Percentiles rank a stretch among this genome's conserved stretches.
phyloP scores from a whole-genome alignment of 2,113 vertebrate species.

The Pseudorectes ferrugineus region DNA sequence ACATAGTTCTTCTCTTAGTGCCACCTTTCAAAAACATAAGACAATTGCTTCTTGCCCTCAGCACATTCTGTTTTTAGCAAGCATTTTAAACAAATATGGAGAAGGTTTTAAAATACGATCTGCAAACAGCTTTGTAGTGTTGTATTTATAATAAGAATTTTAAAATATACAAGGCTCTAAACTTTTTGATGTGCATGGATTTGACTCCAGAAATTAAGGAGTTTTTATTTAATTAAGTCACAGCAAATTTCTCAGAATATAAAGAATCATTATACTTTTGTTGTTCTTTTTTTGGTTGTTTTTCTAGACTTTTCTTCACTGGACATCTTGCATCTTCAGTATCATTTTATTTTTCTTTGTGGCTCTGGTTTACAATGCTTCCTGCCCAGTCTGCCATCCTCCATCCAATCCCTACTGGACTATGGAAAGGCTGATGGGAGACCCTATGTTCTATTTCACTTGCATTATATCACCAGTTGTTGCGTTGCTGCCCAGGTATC shows the following conservation, averaged over 20 bases:
- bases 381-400: conserved; percentile 88
- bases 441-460: conserved; percentile 90
- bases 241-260: not conserved
- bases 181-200: not conserved
- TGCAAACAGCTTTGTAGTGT: not conserved
- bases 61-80: not conserved
- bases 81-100: not conserved
- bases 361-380: conserved; percentile 88
- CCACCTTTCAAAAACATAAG: not conserved
- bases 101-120: not conserved
- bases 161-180: not conserved
- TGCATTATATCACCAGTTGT: conserved; percentile 83
- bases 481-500: conserved; percentile 90
- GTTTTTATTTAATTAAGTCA: not conserved
- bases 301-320: conserved; percentile 93
- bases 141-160: not conserved
- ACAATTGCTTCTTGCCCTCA: not conserved
- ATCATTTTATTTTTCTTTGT: conserved; percentile 85
- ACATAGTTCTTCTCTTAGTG: not conserved
- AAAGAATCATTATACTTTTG: not conserved
- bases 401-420: conserved; percentile 97
- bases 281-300: not conserved
- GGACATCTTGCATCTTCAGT: conserved; percentile 88
- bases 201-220: not conserved
- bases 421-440: conserved; percentile 86